Evolutionary conservation across 2,888 invertebrate species (phyloP).

Genomic region (Amiota communis): DNA sequence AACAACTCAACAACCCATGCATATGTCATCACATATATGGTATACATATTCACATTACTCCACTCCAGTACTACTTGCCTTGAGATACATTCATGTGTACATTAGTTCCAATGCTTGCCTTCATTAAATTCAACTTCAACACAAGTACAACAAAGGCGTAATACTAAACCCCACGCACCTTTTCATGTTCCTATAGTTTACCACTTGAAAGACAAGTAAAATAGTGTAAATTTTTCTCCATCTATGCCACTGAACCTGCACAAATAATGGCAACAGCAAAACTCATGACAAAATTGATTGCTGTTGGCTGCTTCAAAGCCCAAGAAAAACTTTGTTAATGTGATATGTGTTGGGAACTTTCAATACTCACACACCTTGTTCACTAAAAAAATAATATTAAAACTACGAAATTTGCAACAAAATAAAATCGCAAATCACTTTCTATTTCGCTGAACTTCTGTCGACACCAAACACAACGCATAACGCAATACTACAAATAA

Average conservation of each 20-base stretch:
- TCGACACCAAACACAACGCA: slow-evolving; percentile 5
- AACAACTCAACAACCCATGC: not conserved
- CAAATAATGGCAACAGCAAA: slow-evolving; percentile 29
- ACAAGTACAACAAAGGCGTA: too few species aligned
- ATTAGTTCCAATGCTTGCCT: slow-evolving; percentile 65
- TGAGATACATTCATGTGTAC: slow-evolving; percentile 31
- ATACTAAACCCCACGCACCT: too few species aligned
- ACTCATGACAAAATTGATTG: not conserved
- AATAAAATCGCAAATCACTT: slow-evolving; percentile 53
- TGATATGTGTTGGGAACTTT: not conserved
- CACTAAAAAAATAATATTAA: not conserved
- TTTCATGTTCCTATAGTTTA: slow-evolving; percentile 33
- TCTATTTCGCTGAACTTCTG: slow-evolving; percentile 56
- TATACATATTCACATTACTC: not conserved
- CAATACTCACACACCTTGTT: not conserved
- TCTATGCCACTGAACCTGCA: not conserved
- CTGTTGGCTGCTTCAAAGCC: not conserved
- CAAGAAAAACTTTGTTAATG: too few species aligned
- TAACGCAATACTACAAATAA: slow-evolving; percentile 41
- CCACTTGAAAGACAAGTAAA: slow-evolving; percentile 40
- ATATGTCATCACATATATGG: slow-evolving; percentile 4
- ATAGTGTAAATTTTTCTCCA: not conserved
- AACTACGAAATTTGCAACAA: slow-evolving; percentile 15
- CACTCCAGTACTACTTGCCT: too few species aligned
- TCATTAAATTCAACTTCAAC: slow-evolving; percentile 56